Conservation (phyloP, 2,888 invertebrate genomes). For the Argyra leucocephala region DNA sequence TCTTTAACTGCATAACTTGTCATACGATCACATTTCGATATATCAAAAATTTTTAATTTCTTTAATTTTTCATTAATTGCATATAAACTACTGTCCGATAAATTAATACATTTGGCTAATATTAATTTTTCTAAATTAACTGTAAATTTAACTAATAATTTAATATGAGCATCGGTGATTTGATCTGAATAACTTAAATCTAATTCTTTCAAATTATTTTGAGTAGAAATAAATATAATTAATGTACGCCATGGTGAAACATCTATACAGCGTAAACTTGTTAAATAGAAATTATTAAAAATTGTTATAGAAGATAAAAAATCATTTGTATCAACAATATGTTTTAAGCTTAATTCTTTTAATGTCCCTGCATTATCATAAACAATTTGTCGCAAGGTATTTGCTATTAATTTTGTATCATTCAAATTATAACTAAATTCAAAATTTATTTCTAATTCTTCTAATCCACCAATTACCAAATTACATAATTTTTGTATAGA, state of each 20-base stretch:
- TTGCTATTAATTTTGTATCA: constrained; percentile 1
- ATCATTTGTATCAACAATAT: constrained; percentile 7
- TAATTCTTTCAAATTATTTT: constrained; percentile 3
- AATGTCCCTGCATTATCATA: background rate
- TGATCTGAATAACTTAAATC: constrained; percentile 8
- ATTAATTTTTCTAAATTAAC: background rate
- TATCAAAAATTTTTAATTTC: background rate
- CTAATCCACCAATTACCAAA: background rate
- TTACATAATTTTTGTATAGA: background rate
- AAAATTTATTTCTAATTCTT: constrained; percentile 10
- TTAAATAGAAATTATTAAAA: constrained; percentile 9
- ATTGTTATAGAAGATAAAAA: constrained; percentile 9
- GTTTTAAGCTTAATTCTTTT: constrained; percentile 10
- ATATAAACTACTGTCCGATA: constrained; percentile 4
- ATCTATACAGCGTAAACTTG: constrained; percentile 1
- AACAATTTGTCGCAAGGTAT: background rate
- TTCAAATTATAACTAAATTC: constrained; percentile 11
- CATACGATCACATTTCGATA: constrained; percentile 9
- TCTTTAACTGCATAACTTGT: constrained; percentile 7
- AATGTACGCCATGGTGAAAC: constrained; percentile 7
- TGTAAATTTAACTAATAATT: constrained; percentile 7
- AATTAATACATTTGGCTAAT: background rate
- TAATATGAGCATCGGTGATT: constrained; percentile 5
- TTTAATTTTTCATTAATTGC: constrained; percentile 8
- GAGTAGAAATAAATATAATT: constrained; percentile 8